Percentiles rank a stretch among this genome's conserved stretches.
phyloP scores from a whole-genome alignment of 1,140 invertebrate species.

The Neodiprion pinetum region DNA sequence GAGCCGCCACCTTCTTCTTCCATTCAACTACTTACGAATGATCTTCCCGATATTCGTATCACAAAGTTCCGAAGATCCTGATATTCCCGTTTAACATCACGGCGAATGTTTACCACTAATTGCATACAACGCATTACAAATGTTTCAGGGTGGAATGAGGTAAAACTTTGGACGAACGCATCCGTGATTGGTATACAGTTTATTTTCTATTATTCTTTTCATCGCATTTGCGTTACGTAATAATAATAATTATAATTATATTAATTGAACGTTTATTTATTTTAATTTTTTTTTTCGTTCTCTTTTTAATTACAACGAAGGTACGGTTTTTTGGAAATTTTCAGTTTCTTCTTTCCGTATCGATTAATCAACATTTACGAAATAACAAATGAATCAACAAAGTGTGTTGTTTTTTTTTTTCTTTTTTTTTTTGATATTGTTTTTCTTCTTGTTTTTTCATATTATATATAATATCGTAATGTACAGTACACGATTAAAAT shows the following conservation, averaged over 20 bases:
- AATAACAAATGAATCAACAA: constrained; percentile 6
- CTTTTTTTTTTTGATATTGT: not conserved
- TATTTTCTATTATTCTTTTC: not conserved
- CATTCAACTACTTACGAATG: no score
- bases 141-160: no score
- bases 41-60: no score
- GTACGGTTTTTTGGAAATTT: not conserved
- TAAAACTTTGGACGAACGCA: no score
- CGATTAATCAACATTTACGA: constrained; percentile 14
- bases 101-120: no score
- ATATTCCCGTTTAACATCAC: no score
- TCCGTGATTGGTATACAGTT: not conserved
- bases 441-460: no score
- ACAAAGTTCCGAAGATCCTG: no score
- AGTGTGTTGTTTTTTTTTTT: constrained; percentile 9
- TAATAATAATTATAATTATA: constrained; percentile 2
- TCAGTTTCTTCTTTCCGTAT: not conserved
- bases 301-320: constrained; percentile 2
- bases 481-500: constrained; percentile 3
- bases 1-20: not conserved
- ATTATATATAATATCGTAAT: not conserved
- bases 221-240: not conserved
- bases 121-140: no score
- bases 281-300: not conserved
- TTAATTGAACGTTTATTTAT: not conserved